phyloP scores from a whole-genome alignment of 2,113 vertebrate genomes.

The Pollachius pollachius region DNA sequence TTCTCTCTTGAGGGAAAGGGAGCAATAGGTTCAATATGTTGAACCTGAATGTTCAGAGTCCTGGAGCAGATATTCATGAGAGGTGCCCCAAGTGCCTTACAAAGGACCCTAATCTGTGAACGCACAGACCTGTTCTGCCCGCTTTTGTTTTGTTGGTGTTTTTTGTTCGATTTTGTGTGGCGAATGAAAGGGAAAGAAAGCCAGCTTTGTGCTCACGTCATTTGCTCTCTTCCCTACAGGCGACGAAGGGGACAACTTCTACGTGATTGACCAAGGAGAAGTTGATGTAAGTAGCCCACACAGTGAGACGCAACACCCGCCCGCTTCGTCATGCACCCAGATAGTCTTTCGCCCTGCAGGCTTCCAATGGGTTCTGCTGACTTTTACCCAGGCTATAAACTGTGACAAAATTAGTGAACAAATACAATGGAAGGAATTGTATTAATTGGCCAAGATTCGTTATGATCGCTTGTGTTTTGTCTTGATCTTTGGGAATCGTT shows the following conservation, averaged over 20 bases:
- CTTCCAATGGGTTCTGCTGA: too few species aligned
- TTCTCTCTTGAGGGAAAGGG: not conserved
- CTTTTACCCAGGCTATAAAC: too few species aligned
- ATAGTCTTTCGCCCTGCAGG: too few species aligned
- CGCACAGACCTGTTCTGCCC: not conserved
- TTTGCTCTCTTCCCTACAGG: slow-evolving; percentile 69
- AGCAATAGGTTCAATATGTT: not conserved
- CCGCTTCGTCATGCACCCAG: not conserved
- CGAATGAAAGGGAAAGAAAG: not conserved
- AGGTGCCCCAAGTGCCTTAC: slow-evolving; percentile 16
- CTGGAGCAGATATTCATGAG: not conserved
- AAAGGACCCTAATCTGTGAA: slow-evolving; percentile 19
- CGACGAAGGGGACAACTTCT: slow-evolving; percentile 98
- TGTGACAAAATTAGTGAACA: too few species aligned
- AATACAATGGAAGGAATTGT: too few species aligned
- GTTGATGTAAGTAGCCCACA: slow-evolving; percentile 85
- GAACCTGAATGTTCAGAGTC: not conserved
- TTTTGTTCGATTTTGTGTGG: slow-evolving; percentile 30
- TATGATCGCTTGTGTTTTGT: too few species aligned
- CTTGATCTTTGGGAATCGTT: too few species aligned
- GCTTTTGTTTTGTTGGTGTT: slow-evolving; percentile 15
- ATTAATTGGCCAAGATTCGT: too few species aligned
- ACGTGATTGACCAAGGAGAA: slow-evolving; percentile 96
- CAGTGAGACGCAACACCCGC: slow-evolving; percentile 15
- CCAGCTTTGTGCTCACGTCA: slow-evolving; percentile 12